These are phyloP conservation scores for Orchesella flavescens DNA, from an alignment of 2,888 invertebrate genomes.

Conservation along the genomic window DNA sequence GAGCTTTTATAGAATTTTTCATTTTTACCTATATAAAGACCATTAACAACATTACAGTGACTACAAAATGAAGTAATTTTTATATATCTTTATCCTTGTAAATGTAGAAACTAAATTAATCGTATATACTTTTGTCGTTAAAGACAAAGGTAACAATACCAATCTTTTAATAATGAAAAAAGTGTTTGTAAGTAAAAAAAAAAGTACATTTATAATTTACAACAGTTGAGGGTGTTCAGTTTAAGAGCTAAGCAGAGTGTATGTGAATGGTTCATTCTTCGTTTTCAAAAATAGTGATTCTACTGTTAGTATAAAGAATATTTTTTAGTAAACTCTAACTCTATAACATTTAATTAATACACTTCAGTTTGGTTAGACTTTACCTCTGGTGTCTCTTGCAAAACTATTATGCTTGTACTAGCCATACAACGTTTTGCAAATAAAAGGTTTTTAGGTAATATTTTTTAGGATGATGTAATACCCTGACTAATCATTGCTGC, in stretches of 20 bases:
- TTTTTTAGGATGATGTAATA: too few species aligned
- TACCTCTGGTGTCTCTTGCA: slow-evolving; percentile 45
- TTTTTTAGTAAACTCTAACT: not conserved
- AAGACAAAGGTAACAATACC: slow-evolving; percentile 65
- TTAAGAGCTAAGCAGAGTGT: slow-evolving; percentile 45
- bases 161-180: slow-evolving; percentile 32
- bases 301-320: not conserved
- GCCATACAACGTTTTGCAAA: too few species aligned
- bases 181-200: not conserved
- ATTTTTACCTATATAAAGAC: slow-evolving; percentile 65
- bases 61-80: not conserved
- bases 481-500: slow-evolving; percentile 59
- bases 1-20: slow-evolving; percentile 63
- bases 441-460: too few species aligned
- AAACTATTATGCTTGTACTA: not conserved
- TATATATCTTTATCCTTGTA: too few species aligned
- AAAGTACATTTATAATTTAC: not conserved
- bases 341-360: not conserved
- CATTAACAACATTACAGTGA: slow-evolving; percentile 20
- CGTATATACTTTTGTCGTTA: too few species aligned
- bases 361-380: not conserved
- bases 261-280: slow-evolving; percentile 31
- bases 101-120: not conserved
- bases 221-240: not conserved
- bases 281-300: slow-evolving; percentile 53